A percentile compares a stretch with the other conserved stretches of the same genome.
phyloP scores from a whole-genome alignment of 2,113 vertebrate genomes.

The Caranx ignobilis region DNA sequence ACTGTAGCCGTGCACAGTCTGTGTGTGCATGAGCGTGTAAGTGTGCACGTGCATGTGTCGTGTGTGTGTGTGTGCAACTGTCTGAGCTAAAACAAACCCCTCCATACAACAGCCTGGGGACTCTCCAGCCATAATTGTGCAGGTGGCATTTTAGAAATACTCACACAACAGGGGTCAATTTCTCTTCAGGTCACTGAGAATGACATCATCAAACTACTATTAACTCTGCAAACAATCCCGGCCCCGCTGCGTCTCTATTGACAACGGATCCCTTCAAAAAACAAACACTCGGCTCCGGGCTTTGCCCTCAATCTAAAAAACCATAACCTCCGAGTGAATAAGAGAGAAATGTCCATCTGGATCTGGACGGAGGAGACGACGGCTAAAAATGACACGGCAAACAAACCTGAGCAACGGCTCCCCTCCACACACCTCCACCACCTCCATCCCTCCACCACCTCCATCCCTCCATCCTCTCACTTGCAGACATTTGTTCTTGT shows the following conservation, averaged over 20 bases:
- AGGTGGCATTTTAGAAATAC: slow-evolving; percentile 86
- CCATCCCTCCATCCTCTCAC: slow-evolving; percentile 13
- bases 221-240: slow-evolving; percentile 84
- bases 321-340: slow-evolving; percentile 82
- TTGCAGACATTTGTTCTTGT: neutral
- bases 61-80: neutral
- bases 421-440: neutral
- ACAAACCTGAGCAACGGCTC: slow-evolving; percentile 51
- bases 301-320: slow-evolving; percentile 87
- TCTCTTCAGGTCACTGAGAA: slow-evolving; percentile 87
- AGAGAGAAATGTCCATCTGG: slow-evolving; percentile 71
- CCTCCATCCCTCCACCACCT: slow-evolving; percentile 26
- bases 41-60: slow-evolving; percentile 11
- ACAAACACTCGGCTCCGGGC: slow-evolving; percentile 71
- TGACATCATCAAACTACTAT: slow-evolving; percentile 87
- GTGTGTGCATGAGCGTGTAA: slow-evolving; percentile 13
- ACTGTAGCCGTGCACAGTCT: slow-evolving; percentile 25
- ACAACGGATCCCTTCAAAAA: slow-evolving; percentile 78
- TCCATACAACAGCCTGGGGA: slow-evolving; percentile 62
- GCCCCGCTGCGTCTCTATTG: slow-evolving; percentile 69
- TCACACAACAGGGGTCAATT: slow-evolving; percentile 83
- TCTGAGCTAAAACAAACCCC: slow-evolving; percentile 77
- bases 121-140: slow-evolving; percentile 77
- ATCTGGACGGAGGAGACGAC: slow-evolving; percentile 40
- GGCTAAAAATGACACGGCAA: slow-evolving; percentile 70